phyloP scores from a whole-genome alignment of 1,140 invertebrate genomes.

The Eciton burchellii region DNA sequence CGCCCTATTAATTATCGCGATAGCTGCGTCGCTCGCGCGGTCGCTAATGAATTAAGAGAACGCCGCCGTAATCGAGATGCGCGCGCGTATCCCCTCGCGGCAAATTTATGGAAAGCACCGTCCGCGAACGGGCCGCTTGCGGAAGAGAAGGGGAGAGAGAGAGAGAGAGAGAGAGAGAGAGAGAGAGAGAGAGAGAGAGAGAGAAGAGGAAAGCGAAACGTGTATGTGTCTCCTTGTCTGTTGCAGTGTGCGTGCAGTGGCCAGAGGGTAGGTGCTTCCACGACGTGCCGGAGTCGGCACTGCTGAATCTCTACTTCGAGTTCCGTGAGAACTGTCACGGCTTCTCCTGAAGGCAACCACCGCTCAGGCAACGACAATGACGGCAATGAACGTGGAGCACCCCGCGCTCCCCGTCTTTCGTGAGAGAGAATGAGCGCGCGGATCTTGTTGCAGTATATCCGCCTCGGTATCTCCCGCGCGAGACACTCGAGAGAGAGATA shows the following conservation, averaged over 20 bases:
- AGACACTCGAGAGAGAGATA: constrained; percentile 43
- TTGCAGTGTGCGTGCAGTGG: constrained; percentile 95
- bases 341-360: constrained; percentile 82
- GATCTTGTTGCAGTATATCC: constrained; percentile 51
- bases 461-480: constrained; percentile 42
- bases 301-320: constrained; percentile 83
- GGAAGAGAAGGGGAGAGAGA: not conserved
- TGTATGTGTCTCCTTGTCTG: constrained; percentile 75
- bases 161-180: no score
- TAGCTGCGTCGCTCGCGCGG: not conserved
- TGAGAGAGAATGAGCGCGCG: constrained; percentile 45
- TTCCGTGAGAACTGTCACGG: constrained; percentile 83
- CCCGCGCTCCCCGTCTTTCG: constrained; percentile 41
- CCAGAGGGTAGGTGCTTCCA: constrained; percentile 91
- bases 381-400: constrained; percentile 31
- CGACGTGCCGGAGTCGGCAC: constrained; percentile 83
- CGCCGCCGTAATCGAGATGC: not conserved
- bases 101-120: no score
- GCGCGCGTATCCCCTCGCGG: not conserved
- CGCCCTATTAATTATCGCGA: constrained; percentile 52
- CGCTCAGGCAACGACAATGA: constrained; percentile 75
- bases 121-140: no score
- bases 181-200: no score
- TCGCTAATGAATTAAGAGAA: not conserved
- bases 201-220: no score